These are phyloP conservation scores for Heliconius sara DNA, from an alignment of 2,888 invertebrate species.

Conservation along the genomic window DNA sequence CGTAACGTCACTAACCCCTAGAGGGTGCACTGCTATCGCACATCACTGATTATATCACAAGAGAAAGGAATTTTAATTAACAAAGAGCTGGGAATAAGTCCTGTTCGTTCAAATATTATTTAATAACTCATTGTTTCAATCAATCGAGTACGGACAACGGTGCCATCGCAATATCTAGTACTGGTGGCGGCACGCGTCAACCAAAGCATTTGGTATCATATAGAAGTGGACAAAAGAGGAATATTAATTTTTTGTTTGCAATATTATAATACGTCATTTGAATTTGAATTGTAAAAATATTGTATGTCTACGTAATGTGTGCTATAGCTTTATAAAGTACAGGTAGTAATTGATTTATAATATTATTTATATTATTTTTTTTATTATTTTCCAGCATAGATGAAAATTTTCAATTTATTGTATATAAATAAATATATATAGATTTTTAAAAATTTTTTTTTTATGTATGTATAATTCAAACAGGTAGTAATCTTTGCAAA, in stretches of 20 bases:
- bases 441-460: not conserved
- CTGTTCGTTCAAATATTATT: constrained; percentile 63
- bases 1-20: constrained; percentile 53
- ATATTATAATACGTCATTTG: constrained; percentile 34
- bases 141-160: constrained; percentile 78
- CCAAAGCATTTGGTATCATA: constrained; percentile 68
- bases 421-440: too few species aligned
- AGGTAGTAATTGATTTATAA: too few species aligned
- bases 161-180: constrained; percentile 73
- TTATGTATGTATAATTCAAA: not conserved
- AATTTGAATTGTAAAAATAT: constrained; percentile 46
- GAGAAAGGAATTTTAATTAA: constrained; percentile 36
- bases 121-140: constrained; percentile 71
- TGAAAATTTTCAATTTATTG: too few species aligned
- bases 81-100: constrained; percentile 53
- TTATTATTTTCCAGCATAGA: too few species aligned
- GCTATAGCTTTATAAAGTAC: too few species aligned
- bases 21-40: constrained; percentile 42
- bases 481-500: not conserved
- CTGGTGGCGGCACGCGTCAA: constrained; percentile 64
- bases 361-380: not conserved
- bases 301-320: too few species aligned
- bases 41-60: constrained; percentile 51
- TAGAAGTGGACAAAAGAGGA: constrained; percentile 72
- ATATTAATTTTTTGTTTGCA: constrained; percentile 64